These are phyloP conservation scores for Zootermopsis nevadensis DNA, from an alignment of 2,888 invertebrate species.

Conservation along the genomic window DNA sequence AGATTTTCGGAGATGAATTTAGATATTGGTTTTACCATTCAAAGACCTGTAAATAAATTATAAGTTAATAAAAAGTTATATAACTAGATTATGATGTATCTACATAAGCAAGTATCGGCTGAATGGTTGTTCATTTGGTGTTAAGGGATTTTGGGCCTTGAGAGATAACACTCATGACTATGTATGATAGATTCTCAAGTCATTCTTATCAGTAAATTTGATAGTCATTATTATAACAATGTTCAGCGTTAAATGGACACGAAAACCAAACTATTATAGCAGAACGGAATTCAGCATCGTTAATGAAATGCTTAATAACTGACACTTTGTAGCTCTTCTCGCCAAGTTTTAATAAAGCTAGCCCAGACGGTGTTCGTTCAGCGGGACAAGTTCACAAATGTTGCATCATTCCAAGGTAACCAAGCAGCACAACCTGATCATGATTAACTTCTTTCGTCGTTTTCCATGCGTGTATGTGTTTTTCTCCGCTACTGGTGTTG, in stretches of 20 bases:
- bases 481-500: not conserved
- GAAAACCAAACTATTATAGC: not conserved
- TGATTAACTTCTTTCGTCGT: constrained; percentile 15
- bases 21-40: too few relatives aligned
- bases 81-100: too few relatives aligned
- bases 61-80: too few relatives aligned
- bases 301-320: not conserved
- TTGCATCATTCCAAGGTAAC: constrained; percentile 14
- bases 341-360: not conserved
- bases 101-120: too few relatives aligned
- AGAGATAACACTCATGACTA: too few relatives aligned
- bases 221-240: not conserved
- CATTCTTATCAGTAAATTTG: too few relatives aligned
- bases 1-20: too few relatives aligned
- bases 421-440: not conserved
- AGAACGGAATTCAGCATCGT: not conserved
- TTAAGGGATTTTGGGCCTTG: too few relatives aligned
- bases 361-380: not conserved
- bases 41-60: too few relatives aligned
- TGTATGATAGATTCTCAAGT: too few relatives aligned
- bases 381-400: not conserved
- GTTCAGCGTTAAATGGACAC: not conserved
- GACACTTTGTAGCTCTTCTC: not conserved
- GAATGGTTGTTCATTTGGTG: too few relatives aligned
- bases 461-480: not conserved